Base-by-base conservation (phyloP, 2,113 vertebrate genomes). In the Bettongia penicillata region DNA sequence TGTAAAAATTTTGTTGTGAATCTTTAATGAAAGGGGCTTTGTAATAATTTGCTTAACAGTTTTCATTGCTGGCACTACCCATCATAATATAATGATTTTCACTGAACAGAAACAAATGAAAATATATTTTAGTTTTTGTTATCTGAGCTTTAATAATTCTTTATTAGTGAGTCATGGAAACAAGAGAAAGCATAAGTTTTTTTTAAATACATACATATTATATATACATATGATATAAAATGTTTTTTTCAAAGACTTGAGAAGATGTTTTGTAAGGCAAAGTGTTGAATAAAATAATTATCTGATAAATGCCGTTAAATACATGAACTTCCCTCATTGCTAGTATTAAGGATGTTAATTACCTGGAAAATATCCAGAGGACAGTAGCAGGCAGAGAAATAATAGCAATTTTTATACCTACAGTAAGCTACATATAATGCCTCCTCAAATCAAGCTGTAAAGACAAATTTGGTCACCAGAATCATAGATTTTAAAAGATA, bases 21-120 rank as follows among this genome's bases (percentile, higher is more conserved):
- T 84, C 68, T 84, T 84, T 84, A 84, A 84, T 84, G 68, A 84
- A 84, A 84, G 37, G 19, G 68, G n/a, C 68, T 84, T 84, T 84
- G 19, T 43, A 84, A 84, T 84, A 84, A 84, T 43, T 43, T 84
- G 37, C 68, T 84, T 84, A 84, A 84, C n/a, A 43, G 19, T 84
- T 84, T 43, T 84, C n/a, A 43, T 43, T 84, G 68, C 68, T 84
- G 68, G n/a, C n/a, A 84, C 1, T 84, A 84, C 68, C 68, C 68
- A 84, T 84, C 68, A 84, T 84, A 84, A 84, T 84, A 84, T 84
- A 84, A 84, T 84, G 16, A 84, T 84, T 84, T 84, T 84, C n/a
- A 84, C n/a, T 8, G 68, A 84, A 84, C 68, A 84, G 43, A 84
- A 84, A 84, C 68, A 84, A 84, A n/a, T 7, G 37, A 43, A 84